phyloP scores from a whole-genome alignment of 2,888 invertebrate species.

The Papilio protenor region DNA sequence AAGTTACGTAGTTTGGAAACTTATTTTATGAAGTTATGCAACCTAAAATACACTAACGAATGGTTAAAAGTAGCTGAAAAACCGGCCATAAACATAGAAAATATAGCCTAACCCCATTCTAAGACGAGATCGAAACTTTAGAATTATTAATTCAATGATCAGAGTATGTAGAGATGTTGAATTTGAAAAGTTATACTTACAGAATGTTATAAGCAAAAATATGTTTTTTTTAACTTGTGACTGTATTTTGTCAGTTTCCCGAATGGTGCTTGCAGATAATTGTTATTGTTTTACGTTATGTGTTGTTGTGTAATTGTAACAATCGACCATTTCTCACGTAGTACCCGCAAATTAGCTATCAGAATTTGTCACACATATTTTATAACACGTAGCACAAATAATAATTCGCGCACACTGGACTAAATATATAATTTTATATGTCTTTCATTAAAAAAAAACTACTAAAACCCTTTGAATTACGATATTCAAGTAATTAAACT shows the following conservation, averaged over 20 bases:
- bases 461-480: neutral
- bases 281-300: neutral
- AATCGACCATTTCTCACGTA: constrained; percentile 17
- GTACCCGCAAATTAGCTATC: constrained; percentile 12
- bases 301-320: constrained; percentile 27
- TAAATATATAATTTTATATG: neutral
- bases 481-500: neutral
- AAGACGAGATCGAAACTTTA: no score
- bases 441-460: neutral
- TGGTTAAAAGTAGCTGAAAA: no score
- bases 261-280: neutral
- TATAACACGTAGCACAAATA: constrained; percentile 22
- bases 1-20: no score
- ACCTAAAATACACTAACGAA: no score
- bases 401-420: constrained; percentile 27
- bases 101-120: no score
- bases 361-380: constrained; percentile 26
- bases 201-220: no score
- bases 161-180: no score
- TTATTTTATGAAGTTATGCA: no score
- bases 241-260: neutral
- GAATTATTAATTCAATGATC: no score
- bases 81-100: no score
- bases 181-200: no score
- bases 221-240: no score